Evolutionary conservation across 2,888 invertebrate species (phyloP), one percentile per base, ranked within the genome.

Genomic region (Cephus spinipes): DNA sequence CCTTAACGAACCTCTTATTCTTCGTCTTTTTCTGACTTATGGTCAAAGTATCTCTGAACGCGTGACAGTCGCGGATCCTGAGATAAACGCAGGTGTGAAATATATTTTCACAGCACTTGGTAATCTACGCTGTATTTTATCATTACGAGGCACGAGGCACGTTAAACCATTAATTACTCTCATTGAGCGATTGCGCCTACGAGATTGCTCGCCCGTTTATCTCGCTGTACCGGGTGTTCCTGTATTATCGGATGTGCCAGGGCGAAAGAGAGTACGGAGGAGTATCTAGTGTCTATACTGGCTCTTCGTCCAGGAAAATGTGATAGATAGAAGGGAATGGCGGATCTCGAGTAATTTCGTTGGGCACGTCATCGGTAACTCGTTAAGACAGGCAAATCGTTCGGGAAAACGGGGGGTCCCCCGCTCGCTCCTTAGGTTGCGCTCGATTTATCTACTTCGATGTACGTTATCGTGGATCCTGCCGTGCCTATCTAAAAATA

Each of bases 161-260:
- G 77, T 76, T 77, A 76, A 55, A 79, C 77, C 81, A 81, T 81
- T 81, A 81, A 81, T 81, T 81, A 81, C 81, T 78, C 75, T 76
- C 77, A 81, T 81, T 81, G 81, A 82, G 78, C 81, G 81, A 81
- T 82, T 76, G 77, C 81, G 79, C 79, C 78, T 33, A 74, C 80
- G 76, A 82, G 81, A 82, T 81, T 82, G 74, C 77, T 79, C 76
- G 31, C 15, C 11, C 30, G 31, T 23, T 30, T 71, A 32, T 71
- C 71, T 55, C 55, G 55, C 55, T 23, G 23, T 55, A 55, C 55
- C 55, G 55, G 55, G 55, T 55, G 55, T 55, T 55, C 55, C 23
- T 55, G 55, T 55, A 55, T 55, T 55, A 55, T 55, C 55, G 55
- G 55, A 9, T 55, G 23, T 55, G 23, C 55, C 55, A 6, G 23